phyloP scores from a whole-genome alignment of 2,888 invertebrate species.

The Gastracanthus pulcherrimus region DNA sequence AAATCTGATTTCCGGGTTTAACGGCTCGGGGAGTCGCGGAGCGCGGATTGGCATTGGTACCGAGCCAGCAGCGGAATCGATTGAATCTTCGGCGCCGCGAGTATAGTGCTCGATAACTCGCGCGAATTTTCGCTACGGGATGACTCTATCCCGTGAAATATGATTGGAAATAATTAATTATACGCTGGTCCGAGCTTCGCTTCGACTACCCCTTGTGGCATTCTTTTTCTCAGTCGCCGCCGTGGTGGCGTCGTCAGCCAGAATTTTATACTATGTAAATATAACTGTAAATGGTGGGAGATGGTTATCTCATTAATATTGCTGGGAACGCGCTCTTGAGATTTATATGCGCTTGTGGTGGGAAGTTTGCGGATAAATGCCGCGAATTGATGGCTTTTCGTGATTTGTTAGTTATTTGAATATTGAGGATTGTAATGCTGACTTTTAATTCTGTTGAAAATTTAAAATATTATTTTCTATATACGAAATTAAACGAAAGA shows the following conservation, averaged over 20 bases:
- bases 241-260: neutral
- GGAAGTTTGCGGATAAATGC: neutral
- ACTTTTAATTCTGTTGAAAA: neutral
- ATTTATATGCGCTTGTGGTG: conserved; percentile 35
- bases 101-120: neutral
- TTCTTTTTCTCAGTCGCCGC: neutral
- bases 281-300: conserved; percentile 43
- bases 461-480: neutral
- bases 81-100: conserved; percentile 32
- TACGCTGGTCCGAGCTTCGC: neutral
- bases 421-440: neutral
- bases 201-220: neutral
- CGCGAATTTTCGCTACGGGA: conserved; percentile 34
- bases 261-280: conserved; percentile 32
- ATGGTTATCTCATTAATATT: conserved; percentile 53
- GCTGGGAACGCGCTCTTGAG: neutral
- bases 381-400: neutral
- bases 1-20: conserved; percentile 58
- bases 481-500: neutral
- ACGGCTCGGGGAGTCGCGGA: conserved; percentile 34
- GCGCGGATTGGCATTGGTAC: conserved; percentile 46
- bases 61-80: conserved; percentile 43
- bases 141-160: conserved; percentile 37
- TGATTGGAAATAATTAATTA: conserved; percentile 52
- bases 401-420: conserved; percentile 32